phyloP scores from a whole-genome alignment of 2,797 vertebrate species.

The Bradypodion ventrale region DNA sequence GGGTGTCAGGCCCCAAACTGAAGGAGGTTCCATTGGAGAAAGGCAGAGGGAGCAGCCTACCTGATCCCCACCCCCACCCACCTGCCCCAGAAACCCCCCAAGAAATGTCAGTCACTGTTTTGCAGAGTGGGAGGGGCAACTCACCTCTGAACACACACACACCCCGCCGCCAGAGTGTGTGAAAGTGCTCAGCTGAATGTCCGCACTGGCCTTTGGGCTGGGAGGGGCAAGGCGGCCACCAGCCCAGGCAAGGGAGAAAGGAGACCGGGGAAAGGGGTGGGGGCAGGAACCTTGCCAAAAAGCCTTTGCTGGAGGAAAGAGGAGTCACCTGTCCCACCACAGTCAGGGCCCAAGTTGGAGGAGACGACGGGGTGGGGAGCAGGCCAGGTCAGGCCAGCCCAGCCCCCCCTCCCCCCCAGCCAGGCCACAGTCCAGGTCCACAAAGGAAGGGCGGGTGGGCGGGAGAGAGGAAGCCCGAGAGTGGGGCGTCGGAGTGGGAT shows the following conservation, averaged over 20 bases:
- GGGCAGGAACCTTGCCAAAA: not conserved
- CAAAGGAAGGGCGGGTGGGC: too few relatives aligned
- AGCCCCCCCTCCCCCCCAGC: not conserved
- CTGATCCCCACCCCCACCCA: too few relatives aligned
- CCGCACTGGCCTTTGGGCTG: conserved; percentile 23
- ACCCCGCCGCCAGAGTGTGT: not conserved
- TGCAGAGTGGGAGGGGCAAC: rapidly evolving
- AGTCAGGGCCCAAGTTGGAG: not conserved
- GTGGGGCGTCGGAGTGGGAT: too few relatives aligned
- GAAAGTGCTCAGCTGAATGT: not conserved
- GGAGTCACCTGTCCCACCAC: not conserved
- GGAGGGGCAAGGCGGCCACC: conserved; percentile 5
- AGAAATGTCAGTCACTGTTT: not conserved
- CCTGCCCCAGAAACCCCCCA: too few relatives aligned
- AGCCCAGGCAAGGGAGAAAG: not conserved
- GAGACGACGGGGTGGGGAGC: not conserved
- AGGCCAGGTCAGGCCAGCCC: too few relatives aligned
- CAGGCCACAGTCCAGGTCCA: conserved; percentile 33
- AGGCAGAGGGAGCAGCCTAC: not conserved
- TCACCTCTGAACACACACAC: not conserved
- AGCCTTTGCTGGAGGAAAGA: not conserved
- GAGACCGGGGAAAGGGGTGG: rapidly evolving
- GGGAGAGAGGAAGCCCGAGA: too few relatives aligned
- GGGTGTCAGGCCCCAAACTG: too few relatives aligned
- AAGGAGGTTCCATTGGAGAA: not conserved